Evolutionary conservation across 30 jellyfish, hydroid and myxozoan species (phyloP), one percentile per base, ranked within the genome.

Genomic region (Chironex yamaguchii): DNA sequence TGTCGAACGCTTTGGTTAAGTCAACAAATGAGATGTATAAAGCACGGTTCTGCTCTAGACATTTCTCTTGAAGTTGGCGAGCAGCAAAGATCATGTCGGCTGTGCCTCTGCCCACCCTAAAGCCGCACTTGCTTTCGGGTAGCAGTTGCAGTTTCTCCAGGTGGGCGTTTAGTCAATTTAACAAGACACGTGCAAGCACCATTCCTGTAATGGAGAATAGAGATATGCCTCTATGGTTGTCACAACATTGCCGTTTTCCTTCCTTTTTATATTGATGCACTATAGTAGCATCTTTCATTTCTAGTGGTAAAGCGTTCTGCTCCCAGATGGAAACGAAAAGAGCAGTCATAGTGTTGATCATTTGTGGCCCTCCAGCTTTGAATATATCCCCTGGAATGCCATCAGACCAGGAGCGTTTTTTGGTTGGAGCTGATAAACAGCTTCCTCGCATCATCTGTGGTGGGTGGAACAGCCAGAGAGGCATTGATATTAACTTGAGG

Each of bases 201-300:
- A 9, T 48, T 9, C 62, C 62, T 9, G 62, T n/a, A n/a, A 48
- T 48, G 62, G 62, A 48, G 14, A 48, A 48, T n/a, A 48, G n/a
- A n/a, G 62, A 48, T 48, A 48, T 48, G 62, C 62, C 62, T 48
- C 62, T 48, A n/a, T 48, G 62, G 62, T 48, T 48, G 12, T n/a
- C 62, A 48, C 62, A 48, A 48, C n/a, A n/a, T n/a, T n/a, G n/a
- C n/a, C n/a, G n/a, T n/a, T n/a, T n/a, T 12, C 62, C 62, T n/a
- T 48, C n/a, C n/a, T n/a, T 48, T 48, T 48, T 48, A n/a, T 48
- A 48, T 12, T 9, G 14, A 12, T 12, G 12, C 14, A 48, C 62
- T 12, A 48, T 48, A n/a, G 12, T 48, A 9, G 62, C 62, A 48
- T 48, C 62, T n/a, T 48, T 48, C 62, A n/a, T 9, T n/a, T 48